phyloP scores from a whole-genome alignment of 2,113 vertebrate species.

The Bucco capensis region DNA sequence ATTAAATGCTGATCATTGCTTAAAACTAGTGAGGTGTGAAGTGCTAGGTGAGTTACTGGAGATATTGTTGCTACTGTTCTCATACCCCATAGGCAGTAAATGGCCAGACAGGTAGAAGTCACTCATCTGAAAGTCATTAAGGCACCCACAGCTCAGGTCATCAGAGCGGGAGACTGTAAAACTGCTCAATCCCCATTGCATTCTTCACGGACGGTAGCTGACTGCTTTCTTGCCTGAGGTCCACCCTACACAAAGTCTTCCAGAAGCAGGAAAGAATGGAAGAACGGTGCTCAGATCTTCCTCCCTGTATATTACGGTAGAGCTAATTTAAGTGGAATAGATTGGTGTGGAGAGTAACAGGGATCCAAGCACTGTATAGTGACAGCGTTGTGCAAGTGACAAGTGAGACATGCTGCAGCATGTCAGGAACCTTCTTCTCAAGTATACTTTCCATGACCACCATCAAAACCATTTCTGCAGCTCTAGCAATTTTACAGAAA shows the following conservation, averaged over 20 bases:
- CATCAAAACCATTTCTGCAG: neutral
- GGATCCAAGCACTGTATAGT: neutral
- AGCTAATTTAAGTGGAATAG: neutral
- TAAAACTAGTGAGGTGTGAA: neutral
- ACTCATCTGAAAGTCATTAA: neutral
- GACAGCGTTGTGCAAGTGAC: neutral
- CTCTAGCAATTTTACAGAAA: neutral
- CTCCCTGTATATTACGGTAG: neutral
- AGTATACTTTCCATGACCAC: neutral
- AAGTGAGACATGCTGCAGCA: rapidly evolving
- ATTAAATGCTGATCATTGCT: constrained; percentile 7
- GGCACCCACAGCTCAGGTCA: rapidly evolving
- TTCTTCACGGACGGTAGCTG: neutral
- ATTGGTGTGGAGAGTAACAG: neutral
- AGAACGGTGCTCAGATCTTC: neutral
- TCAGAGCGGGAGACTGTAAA: neutral
- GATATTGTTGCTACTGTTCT: neutral
- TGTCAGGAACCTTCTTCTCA: rapidly evolving
- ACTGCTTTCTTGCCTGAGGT: neutral
- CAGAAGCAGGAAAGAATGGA: neutral
- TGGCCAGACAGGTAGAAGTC: neutral
- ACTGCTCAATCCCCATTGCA: rapidly evolving
- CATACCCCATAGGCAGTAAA: neutral
- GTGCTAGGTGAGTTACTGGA: neutral
- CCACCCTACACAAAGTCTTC: neutral